These are phyloP conservation scores for Enteromius unitaeniatus DNA, from an alignment of 2,797 vertebrate genomes.

Conservation along the genomic window DNA sequence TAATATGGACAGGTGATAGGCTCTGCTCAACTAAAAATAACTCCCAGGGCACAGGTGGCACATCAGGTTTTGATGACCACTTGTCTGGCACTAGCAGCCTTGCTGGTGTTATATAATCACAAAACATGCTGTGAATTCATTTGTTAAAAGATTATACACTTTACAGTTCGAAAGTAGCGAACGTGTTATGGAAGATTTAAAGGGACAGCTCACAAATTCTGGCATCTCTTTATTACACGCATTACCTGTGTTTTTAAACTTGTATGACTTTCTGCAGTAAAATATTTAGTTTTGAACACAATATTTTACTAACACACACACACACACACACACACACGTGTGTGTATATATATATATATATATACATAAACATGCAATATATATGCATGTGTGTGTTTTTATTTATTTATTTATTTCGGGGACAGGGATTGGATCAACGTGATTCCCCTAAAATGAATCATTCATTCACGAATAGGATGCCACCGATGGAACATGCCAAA, in stretches of 20 bases:
- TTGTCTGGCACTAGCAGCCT: not conserved
- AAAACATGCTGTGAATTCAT: not conserved
- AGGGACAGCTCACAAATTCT: not conserved
- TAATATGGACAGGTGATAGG: slow-evolving; percentile 4
- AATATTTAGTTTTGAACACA: not conserved
- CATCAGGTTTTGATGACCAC: not conserved
- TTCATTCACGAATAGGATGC: not conserved
- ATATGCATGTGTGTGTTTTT: too few relatives aligned
- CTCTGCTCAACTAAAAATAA: slow-evolving; percentile 30
- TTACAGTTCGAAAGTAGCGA: not conserved
- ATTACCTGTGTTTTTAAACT: not conserved
- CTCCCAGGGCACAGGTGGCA: not conserved
- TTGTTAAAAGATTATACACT: not conserved
- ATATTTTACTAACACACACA: too few relatives aligned
- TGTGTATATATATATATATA: too few relatives aligned
- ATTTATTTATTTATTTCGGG: too few relatives aligned
- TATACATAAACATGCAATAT: too few relatives aligned
- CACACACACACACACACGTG: too few relatives aligned
- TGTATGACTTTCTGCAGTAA: not conserved
- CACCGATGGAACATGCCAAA: not conserved
- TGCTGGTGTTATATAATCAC: not conserved
- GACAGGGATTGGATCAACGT: not conserved
- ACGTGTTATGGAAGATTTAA: not conserved
- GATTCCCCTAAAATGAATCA: not conserved
- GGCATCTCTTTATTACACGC: not conserved